These are phyloP conservation scores for Lucilia sericata DNA, from an alignment of 1,140 invertebrate species.

Conservation along the genomic window DNA sequence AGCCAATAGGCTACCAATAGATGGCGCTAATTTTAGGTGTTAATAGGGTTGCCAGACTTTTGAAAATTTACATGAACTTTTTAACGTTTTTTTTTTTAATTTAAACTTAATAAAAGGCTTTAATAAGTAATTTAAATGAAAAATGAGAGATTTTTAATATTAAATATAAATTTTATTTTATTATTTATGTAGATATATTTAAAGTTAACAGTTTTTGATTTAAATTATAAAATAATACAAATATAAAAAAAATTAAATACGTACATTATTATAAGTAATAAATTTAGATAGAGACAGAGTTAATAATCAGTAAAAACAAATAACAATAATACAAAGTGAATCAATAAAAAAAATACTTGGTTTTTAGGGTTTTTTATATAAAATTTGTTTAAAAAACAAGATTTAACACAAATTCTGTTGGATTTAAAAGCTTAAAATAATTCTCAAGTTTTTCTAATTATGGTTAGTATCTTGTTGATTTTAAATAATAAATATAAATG, in stretches of 20 bases:
- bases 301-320: neutral
- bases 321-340: neutral
- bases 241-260: neutral
- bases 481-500: neutral
- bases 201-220: conserved; percentile 7
- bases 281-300: neutral
- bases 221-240: conserved; percentile 10
- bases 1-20: neutral
- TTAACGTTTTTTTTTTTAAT: no score
- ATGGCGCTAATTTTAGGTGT: no score
- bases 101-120: no score
- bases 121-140: no score
- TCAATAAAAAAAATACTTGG: neutral
- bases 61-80: no score
- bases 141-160: neutral
- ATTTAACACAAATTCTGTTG: neutral
- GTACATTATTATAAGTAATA: neutral
- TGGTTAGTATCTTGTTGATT: neutral
- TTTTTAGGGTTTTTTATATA: neutral
- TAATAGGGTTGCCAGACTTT: no score
- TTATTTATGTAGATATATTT: neutral
- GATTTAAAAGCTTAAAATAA: neutral
- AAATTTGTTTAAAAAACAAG: neutral
- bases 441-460: no score
- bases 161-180: neutral